Base-by-base conservation (phyloP, 2,113 vertebrate species). In the Aythya baeri region DNA sequence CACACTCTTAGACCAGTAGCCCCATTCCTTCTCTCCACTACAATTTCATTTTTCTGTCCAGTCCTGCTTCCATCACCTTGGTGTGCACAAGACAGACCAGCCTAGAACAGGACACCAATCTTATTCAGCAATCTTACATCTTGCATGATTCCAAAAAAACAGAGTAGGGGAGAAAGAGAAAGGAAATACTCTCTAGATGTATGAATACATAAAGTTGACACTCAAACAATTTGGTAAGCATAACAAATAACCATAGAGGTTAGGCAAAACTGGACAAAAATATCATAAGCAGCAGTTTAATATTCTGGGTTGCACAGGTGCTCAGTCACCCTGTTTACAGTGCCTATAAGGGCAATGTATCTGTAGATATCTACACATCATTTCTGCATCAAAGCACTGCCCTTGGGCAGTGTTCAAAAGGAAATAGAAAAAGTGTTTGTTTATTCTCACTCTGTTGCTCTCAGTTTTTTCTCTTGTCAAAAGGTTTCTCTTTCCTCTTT, bases 371-470 rank as follows among this genome's bases (percentile, higher is more conserved):
- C 81, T 84, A 89, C 67, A 85, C 49, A 79, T 54, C 38, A 8
- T 82, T 91, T 91, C 84, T 91, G 46, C 38, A 81, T 95, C 93
- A 97, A 96, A 96, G 58, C 62, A 80, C 46, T 94, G 43, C 82
- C 83, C 43, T 72, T 67, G 44, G 81, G 75, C 70, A 86, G 23
- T 82, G 70, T 46, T 96, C 20, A 85, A 83, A 96, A 94, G 13
- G 31, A 91, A 89, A 79, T 83, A 70, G 49, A 63, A 82, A 73
- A 20, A 49, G 2, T 4, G 79, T 73, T 79, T 80, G 41, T 87
- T 94, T 96, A 93, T 92, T 92, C 78, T 93, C 54, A 70, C 29
- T 94, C 63, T 77, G 25, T 79, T 55, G 6, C 49, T 95, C 84
- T 94, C 2, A 7, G 46, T 14, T 44, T 80, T 93, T 90, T 59